Conservation (phyloP, 30 jellyfish, hydroid and myxozoan genomes). For the Cassiopea andromeda region DNA sequence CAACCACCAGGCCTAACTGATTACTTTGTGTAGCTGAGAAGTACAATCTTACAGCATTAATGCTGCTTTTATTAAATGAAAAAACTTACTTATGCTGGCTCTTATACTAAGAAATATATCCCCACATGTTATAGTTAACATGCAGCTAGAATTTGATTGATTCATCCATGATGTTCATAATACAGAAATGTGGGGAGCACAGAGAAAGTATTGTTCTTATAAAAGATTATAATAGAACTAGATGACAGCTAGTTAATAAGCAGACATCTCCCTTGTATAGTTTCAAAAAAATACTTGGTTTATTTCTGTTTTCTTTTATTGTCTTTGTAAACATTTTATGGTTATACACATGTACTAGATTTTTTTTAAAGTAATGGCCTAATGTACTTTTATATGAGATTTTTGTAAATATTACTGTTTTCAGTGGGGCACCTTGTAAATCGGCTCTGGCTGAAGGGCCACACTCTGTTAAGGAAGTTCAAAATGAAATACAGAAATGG, state of each 20-base stretch:
- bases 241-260: background rate
- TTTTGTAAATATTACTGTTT: background rate
- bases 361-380: background rate
- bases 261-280: background rate
- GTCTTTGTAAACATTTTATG: background rate
- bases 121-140: background rate
- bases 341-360: background rate
- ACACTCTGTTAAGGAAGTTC: background rate
- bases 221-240: background rate
- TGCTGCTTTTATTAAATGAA: background rate
- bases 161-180: background rate
- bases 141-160: background rate
- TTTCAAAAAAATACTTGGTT: background rate
- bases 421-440: background rate
- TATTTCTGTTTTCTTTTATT: background rate
- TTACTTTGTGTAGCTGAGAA: constrained; percentile 3
- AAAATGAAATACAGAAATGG: background rate
- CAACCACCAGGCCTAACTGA: constrained; percentile 52
- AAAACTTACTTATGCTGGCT: background rate
- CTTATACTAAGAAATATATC: background rate
- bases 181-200: background rate
- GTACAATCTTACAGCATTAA: background rate
- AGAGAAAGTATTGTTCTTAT: background rate
- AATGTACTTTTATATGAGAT: background rate
- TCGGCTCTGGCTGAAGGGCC: background rate